Evolutionary conservation across 2,797 vertebrate species (phyloP), one percentile per base, ranked within the genome.

Genomic region (Falco rusticolus): DNA sequence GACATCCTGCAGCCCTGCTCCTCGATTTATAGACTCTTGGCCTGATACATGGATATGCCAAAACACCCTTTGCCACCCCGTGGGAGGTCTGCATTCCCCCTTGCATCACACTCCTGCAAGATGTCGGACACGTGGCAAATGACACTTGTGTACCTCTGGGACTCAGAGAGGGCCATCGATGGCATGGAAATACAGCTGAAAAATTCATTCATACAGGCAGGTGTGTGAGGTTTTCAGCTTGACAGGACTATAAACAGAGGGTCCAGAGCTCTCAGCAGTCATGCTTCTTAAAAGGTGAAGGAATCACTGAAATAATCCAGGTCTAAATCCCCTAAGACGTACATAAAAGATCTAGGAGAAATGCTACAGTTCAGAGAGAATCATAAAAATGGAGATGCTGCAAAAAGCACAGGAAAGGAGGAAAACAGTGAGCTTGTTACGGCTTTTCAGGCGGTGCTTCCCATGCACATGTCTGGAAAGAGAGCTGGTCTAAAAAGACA

Each of bases 261-360:
- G 57, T 74, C 56, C 37, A 80, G 66, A 85, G 71, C 56, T 74
- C 78, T 75, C 84, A 59, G 81, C 54, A 60, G 53, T 69, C 53
- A 26, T 45, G 34, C 56, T 89, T 50, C 84, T 93, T 63, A 90
- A 64, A 86, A 92, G 21, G 56, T 39, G 50, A 69, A 84, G 16
- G 50, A 84, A 83, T 71, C 57, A 85, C 41, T 82, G 78, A 87
- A 90, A 82, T 68, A 74, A 89, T 84, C 41, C 69, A 78, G 45
- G 24, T 45, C 60, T 72, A 77, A 71, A 75, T 80, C 64, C 64
- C 34, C 33, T 77, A 84, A 79, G 5, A 50, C 77, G 74, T 59
- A 76, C 37, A 43, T 39, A 68, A 92, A 75, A 71, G 56, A 70
- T 50, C 39, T 16, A 10, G 60, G 33, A 80, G 69, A 94, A 96